phyloP scores from a whole-genome alignment of 2,888 invertebrate genomes.

The Tyria jacobaeae region DNA sequence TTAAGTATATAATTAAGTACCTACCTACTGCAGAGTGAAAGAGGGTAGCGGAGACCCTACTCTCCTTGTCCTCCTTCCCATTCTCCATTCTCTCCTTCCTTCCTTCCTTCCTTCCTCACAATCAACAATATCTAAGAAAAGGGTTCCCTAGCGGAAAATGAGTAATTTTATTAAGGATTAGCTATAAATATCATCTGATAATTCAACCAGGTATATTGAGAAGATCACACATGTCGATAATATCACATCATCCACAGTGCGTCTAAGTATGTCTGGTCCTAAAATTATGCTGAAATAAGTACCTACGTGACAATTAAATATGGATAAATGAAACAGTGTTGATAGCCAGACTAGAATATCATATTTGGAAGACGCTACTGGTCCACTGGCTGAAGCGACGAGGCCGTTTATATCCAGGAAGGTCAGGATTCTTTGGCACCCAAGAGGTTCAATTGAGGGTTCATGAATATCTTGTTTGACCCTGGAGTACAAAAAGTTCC shows the following conservation, averaged over 20 bases:
- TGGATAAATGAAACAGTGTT: slow-evolving; percentile 12
- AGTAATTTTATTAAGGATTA: not conserved
- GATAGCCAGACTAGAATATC: not conserved
- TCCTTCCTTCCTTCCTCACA: too few relatives aligned
- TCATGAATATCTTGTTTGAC: not conserved
- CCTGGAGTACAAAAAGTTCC: not conserved
- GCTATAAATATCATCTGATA: not conserved
- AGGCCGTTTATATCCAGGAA: not conserved
- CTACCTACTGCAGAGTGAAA: too few relatives aligned
- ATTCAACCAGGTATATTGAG: slow-evolving; percentile 4
- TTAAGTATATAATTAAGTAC: too few relatives aligned
- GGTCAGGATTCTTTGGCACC: not conserved
- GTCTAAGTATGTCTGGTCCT: not conserved
- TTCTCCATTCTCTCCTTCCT: too few relatives aligned
- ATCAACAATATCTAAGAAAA: too few relatives aligned
- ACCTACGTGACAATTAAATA: not conserved
- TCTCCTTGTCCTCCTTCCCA: too few relatives aligned
- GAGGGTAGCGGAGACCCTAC: too few relatives aligned
- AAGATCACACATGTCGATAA: slow-evolving; percentile 1
- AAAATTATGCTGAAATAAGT: not conserved
- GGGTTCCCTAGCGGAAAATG: too few relatives aligned
- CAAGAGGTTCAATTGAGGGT: not conserved
- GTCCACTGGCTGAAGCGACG: slow-evolving; percentile 13
- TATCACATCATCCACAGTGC: not conserved
- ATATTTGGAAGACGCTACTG: slow-evolving; percentile 16